Evolutionary conservation across 2,888 invertebrate genomes (phyloP), one percentile per base, ranked within the genome.

Genomic region (Lottia gigantea): DNA sequence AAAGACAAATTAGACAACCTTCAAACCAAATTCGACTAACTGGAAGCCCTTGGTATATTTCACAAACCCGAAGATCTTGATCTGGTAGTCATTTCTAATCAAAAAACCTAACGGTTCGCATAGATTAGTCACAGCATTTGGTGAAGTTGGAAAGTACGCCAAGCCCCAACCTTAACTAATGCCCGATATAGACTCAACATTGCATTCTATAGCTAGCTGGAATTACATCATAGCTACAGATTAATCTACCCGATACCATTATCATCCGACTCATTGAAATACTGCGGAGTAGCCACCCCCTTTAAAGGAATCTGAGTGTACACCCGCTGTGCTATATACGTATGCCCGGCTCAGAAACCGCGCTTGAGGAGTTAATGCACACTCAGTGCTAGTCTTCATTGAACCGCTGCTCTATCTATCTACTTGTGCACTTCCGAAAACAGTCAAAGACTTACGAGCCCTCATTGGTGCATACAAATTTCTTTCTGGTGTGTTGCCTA

Each of bases 281-380:
- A 80, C 46, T 79, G 78, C 69, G 76, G 78, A 3, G 76, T 81
- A 14, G 74, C 70, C 12, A 80, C 78, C 6, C 81, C 78, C 62
- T 81, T 72, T 65, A 47, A 69, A 12, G 78, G 78, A 11, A 66
- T 76, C 7, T 62, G 76, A 15, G 77, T 80, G 0, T 81, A 80
- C 19, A 55, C 55, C 1, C 16, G n/a, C n/a, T n/a, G 55, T 55
- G 16, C 55, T 1, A 55, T 55, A n/a, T n/a, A n/a, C 77, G 81
- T 6, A 80, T 79, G 78, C 80, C 78, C 4, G 77, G 78, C 2
- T 77, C 79, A n/a, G 78, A 81, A 73, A 80, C 77, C 0, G 76
- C 72, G 11, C 67, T 80, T 0, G 78, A 79, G 45, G 80, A 82
- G 31, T 31, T 31, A 31, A 31, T 31, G 31, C 6, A 19, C n/a